Evolutionary conservation across 2,888 invertebrate species (phyloP).

Genomic region (Coelinius sp.): DNA sequence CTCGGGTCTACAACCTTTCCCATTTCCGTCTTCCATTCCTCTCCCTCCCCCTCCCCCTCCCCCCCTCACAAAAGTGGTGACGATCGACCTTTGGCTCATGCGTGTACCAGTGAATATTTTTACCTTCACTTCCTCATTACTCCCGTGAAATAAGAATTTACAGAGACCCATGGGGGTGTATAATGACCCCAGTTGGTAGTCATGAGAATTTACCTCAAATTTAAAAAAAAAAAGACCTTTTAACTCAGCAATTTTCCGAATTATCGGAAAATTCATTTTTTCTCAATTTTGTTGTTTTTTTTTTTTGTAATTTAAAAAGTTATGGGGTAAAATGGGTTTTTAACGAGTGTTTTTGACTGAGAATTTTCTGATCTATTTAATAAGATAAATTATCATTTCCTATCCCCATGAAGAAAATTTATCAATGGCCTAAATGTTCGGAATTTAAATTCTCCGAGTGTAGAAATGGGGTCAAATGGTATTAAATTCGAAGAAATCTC

Average conservation of each 20-base stretch:
- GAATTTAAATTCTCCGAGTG: background rate
- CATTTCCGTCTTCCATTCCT: background rate
- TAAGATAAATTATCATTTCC: background rate
- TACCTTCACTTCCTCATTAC: background rate
- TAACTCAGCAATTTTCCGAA: too few species aligned
- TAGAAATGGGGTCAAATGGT: background rate
- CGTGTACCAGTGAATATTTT: background rate
- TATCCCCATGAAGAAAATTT: background rate
- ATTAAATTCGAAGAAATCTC: background rate
- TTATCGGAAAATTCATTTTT: background rate
- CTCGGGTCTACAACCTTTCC: slow-evolving; percentile 63
- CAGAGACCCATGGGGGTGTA: too few species aligned
- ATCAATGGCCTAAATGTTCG: background rate
- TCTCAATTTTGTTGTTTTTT: too few species aligned
- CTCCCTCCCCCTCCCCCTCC: background rate
- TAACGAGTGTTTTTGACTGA: too few species aligned
- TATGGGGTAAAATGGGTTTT: too few species aligned
- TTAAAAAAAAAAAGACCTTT: too few species aligned
- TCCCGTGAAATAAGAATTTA: too few species aligned
- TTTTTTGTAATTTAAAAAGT: too few species aligned
- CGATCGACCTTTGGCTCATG: slow-evolving; percentile 11
- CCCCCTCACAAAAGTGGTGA: background rate
- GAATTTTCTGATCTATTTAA: too few species aligned
- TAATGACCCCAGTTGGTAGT: too few species aligned
- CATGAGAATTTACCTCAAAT: too few species aligned